Conservation (phyloP, 2,113 vertebrate species). For the cattle (Bos taurus) region ARS-UCD2.0 NC_037332.1:75686001-75686500, state of each 20-base stretch:
- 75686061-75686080: not conserved
- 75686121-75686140: not conserved
- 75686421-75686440: not conserved
- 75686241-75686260: accelerated
- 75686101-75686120: accelerated
- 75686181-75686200: accelerated
- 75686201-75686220: accelerated
- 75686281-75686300: not conserved
- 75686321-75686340: not conserved
- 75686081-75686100: not conserved
- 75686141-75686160: not conserved
- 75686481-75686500: not conserved
- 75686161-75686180: not conserved
- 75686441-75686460: not conserved
- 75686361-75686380: accelerated
- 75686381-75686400: accelerated
- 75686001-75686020: not conserved
- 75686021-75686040: not conserved
- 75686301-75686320: not conserved
- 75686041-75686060: not conserved
- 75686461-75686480: not conserved
- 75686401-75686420: not conserved
- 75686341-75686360: not conserved
- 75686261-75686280: accelerated
- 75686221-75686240: not conserved